A percentile compares a stretch with the other conserved stretches of the same genome.
Evolutionary conservation across 2,797 vertebrate species (phyloP).

Genomic region (Acrocephalus scirpaceus): DNA sequence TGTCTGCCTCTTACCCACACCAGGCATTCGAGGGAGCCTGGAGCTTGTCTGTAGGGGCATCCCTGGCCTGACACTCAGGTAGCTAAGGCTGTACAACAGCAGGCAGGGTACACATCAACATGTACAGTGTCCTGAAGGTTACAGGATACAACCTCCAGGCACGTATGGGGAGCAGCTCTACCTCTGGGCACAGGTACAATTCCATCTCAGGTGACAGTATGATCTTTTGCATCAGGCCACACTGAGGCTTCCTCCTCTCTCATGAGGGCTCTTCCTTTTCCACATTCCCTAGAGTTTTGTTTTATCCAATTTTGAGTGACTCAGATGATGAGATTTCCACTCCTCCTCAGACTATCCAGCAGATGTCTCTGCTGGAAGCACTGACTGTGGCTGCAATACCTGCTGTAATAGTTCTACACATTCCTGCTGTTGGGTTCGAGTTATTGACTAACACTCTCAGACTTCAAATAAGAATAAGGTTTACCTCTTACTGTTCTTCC

Average conservation of each 20-base stretch:
- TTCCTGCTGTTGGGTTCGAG: neutral
- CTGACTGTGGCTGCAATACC: neutral
- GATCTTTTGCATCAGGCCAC: neutral
- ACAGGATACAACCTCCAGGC: neutral
- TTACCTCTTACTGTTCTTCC: neutral
- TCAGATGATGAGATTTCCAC: neutral
- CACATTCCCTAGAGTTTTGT: neutral
- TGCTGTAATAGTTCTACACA: neutral
- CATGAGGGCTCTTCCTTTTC: neutral
- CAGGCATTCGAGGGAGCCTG: neutral
- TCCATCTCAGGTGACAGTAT: neutral
- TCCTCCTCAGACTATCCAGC: neutral
- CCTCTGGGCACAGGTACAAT: neutral
- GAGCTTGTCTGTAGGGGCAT: fast-evolving
- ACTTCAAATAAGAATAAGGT: neutral
- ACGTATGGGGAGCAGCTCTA: neutral
- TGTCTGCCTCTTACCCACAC: neutral
- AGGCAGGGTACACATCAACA: neutral
- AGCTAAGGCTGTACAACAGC: neutral
- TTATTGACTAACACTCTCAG: neutral
- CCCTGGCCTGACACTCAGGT: neutral
- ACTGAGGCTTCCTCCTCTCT: neutral
- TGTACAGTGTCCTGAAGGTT: neutral
- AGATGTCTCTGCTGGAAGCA: neutral
- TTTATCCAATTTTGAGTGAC: neutral